Evolutionary conservation across 30 jellyfish, hydroid and myxozoan species (phyloP), one percentile per base, ranked within the genome.

Genomic region (Pelagia noctiluca): DNA sequence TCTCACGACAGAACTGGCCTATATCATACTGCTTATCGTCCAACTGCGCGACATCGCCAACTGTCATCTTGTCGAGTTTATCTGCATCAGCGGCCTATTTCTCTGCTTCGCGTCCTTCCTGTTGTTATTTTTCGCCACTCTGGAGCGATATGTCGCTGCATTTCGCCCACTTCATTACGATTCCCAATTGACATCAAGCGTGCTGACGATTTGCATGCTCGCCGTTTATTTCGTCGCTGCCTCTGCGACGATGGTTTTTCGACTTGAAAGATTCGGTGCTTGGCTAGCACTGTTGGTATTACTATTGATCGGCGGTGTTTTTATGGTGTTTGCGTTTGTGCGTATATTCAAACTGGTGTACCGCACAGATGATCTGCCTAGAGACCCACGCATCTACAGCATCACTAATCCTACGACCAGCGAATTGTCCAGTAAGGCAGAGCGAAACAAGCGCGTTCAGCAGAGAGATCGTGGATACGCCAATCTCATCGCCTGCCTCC

Each of bases 71-170:
- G 83, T 81, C 35, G 25, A 22, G 1, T 32, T 72, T 0, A 67
- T 81, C 50, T 76, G 83, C 32, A 69, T 73, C 10, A 26, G 25
- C 34, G 91, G 91, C 21, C 77, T 81, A 42, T 81, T 42, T 24
- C 78, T 81, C 33, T 81, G 91, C 63, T 50, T 81, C 35, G 78
- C 68, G 0, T 81, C 91, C 23, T 81, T 81, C 35, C 38, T 81
- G 38, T 62, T 81, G 84, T 77, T 81, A 8, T 83, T 81, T 4
- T 74, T 81, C 12, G 91, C 91, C 7, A 81, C 91, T 10, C 24
- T 81, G 34, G 91, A 81, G 64, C 49, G 91, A 24, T 81, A 81
- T 71, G 60, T 81, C 35, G 91, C 91, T 0, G 38, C 67, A 24
- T 81, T 81, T 72, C 35, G 68, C 30, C 91, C 91, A 25, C 67